A percentile compares a stretch with the other conserved stretches of the same genome.
Evolutionary conservation across 2,113 vertebrate species (phyloP).

Genomic region (Pimephales promelas): DNA sequence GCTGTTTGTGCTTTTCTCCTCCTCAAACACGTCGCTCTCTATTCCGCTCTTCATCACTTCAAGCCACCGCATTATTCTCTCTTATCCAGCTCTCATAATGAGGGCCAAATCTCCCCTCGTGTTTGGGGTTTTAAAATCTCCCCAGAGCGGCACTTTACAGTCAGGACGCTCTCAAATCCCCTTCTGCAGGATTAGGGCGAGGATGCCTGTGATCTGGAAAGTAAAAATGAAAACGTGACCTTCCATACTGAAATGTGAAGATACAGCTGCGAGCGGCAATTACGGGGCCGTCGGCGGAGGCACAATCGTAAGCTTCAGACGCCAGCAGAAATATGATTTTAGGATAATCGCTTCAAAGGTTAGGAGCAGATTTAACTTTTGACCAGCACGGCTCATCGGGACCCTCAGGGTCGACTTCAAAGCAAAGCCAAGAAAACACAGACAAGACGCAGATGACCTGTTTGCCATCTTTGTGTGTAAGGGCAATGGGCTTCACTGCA

Average conservation of each 20-base stretch:
- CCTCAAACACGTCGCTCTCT: not conserved
- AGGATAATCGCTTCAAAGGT: not conserved
- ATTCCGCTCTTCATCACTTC: not conserved
- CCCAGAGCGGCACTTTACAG: slow-evolving; percentile 11
- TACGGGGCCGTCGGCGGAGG: not conserved
- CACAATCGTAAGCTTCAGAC: not conserved
- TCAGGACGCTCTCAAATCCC: not conserved
- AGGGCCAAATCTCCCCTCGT: slow-evolving; percentile 9
- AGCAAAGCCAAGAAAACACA: not conserved
- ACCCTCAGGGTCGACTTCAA: not conserved
- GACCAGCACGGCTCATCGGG: not conserved
- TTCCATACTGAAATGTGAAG: slow-evolving; percentile 5
- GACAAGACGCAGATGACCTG: not conserved
- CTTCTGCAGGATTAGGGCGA: not conserved
- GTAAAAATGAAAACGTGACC: slow-evolving; percentile 10
- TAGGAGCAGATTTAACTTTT: slow-evolving; percentile 17
- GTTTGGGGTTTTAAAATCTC: slow-evolving; percentile 18
- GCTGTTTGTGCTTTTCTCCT: not conserved
- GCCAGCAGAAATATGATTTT: slow-evolving; percentile 12
- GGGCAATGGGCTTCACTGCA: not conserved
- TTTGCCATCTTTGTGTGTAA: not conserved
- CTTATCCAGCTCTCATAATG: slow-evolving; percentile 27
- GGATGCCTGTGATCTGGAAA: not conserved
- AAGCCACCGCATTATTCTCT: slow-evolving; percentile 12
- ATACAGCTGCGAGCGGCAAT: slow-evolving; percentile 11